These are phyloP conservation scores for Rhineura floridana DNA, from an alignment of 2,113 vertebrate genomes.

Conservation along the genomic window DNA sequence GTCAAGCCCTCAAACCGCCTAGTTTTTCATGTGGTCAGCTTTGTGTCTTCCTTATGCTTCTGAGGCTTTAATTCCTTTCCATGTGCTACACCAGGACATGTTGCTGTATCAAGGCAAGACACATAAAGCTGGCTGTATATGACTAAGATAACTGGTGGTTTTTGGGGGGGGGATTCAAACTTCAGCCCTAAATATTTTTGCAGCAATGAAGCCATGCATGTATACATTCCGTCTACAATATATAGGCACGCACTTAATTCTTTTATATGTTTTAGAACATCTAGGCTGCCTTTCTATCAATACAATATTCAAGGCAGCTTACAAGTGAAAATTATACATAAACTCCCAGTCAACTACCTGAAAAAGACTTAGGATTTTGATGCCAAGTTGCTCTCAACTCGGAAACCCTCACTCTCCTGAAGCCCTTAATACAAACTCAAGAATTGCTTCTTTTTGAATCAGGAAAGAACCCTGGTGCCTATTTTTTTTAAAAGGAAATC, in stretches of 20 bases:
- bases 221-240: neutral
- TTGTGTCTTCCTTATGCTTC: neutral
- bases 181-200: neutral
- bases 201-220: neutral
- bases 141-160: neutral
- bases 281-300: neutral
- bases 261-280: neutral
- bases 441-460: conserved; percentile 16
- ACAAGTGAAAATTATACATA: neutral
- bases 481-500: neutral
- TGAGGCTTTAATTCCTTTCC: fast-evolving
- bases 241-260: neutral
- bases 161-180: neutral
- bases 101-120: fast-evolving
- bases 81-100: neutral
- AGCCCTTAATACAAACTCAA: neutral
- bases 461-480: conserved; percentile 20
- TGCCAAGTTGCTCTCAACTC: neutral
- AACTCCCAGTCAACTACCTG: neutral
- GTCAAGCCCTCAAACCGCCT: neutral
- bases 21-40: neutral
- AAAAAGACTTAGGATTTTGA: neutral
- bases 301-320: neutral
- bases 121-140: fast-evolving
- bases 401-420: neutral